Base-by-base conservation (phyloP, 2,888 invertebrate species). In the Ischnura elegans region DNA sequence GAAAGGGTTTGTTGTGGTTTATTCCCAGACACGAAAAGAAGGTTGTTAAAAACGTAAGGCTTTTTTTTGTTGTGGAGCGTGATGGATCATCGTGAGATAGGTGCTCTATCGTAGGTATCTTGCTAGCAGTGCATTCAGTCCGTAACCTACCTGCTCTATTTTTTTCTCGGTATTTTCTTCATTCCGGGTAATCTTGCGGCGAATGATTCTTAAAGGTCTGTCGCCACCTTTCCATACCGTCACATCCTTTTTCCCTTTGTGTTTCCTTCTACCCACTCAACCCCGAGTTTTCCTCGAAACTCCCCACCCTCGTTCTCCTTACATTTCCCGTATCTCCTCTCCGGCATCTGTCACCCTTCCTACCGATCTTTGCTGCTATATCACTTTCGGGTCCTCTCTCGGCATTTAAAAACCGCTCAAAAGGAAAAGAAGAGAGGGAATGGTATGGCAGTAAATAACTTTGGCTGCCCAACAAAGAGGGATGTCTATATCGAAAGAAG, bases 311-410 rank as follows among this genome's bases (percentile, higher is more conserved):
- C 29, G 46, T n/a, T 10, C 51, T 19, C 13, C 46, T 87, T 46
- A 45, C 36, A 46, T 29, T 47, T 87, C 87, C 47, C 29, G 21
- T 86, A 21, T 5, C 43, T 86, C 86, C n/a, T 43, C 51, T 43
- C 45, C 86, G 45, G 45, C 86, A 45, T 19, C 46, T 46, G 43
- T 86, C 46, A 46, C 86, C 45, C 13, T n/a, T 45, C 86, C 6
- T 21, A n/a, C 86, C 86, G 45, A 43, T 25, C 86, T 46, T n/a
- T n/a, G 13, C 46, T 45, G 43, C 25, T 25, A 43, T 46, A 86
- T 86, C 86, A n/a, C 46, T 86, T 86, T 86, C 86, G n/a, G 43
- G 86, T 86, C 25, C 46, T 46, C 86, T n/a, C n/a, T 46, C 25
- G 45, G 8, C n/a, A 36, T 6, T 46, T 43, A n/a, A 45, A n/a